phyloP scores from a whole-genome alignment of 1,140 invertebrate species.

The Lordiphosa stackelbergi region DNA sequence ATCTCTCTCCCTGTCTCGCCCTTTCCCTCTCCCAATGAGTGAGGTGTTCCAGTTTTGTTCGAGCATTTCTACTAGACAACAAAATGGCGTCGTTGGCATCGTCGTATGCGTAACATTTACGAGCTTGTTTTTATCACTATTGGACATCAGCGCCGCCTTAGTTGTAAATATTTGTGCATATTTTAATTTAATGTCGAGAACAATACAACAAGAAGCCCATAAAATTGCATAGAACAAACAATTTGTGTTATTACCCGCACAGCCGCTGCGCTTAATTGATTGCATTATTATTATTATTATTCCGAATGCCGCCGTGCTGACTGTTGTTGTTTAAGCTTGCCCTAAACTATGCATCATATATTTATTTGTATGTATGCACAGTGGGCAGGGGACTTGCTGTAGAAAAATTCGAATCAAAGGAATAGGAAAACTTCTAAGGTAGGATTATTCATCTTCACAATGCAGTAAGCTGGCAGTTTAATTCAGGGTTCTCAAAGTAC shows the following conservation, averaged over 20 bases:
- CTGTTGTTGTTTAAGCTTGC: conserved; percentile 33
- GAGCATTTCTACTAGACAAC: conserved; percentile 33
- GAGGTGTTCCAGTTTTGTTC: conserved; percentile 46
- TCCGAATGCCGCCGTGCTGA: conserved; percentile 12
- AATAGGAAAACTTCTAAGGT: too few species aligned
- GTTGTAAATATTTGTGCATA: conserved; percentile 36
- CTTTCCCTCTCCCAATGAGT: conserved; percentile 28
- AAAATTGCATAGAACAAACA: conserved; percentile 45
- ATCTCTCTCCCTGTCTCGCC: not conserved
- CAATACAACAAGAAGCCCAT: conserved; percentile 27
- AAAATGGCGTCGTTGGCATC: conserved; percentile 37
- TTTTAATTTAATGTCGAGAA: conserved; percentile 47
- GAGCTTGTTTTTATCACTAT: conserved; percentile 51
- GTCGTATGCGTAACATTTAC: conserved; percentile 56
- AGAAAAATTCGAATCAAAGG: too few species aligned
- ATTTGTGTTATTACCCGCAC: conserved; percentile 49
- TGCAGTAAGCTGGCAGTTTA: too few species aligned
- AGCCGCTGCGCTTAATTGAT: conserved; percentile 52
- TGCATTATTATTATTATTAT: conserved; percentile 65
- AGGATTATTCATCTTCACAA: too few species aligned
- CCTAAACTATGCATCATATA: conserved; percentile 10
- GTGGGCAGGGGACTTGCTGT: too few species aligned
- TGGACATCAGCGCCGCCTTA: conserved; percentile 36
- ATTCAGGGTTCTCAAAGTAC: too few species aligned
- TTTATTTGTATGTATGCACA: too few species aligned